Conservation (phyloP, 2,888 invertebrate genomes). For the Polymixis lichenea region DNA sequence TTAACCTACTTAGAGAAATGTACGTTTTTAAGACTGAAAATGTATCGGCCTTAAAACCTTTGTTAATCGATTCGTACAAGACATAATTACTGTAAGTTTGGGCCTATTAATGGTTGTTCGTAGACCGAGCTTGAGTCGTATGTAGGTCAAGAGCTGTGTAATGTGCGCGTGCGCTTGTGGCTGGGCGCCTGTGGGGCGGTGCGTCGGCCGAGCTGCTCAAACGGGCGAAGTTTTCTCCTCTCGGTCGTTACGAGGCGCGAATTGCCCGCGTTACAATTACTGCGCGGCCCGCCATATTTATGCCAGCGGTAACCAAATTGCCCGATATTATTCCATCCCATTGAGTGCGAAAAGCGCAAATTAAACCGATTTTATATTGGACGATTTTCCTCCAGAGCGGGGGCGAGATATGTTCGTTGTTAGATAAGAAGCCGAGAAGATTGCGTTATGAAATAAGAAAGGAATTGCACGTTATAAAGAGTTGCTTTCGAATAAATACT, state of each 20-base stretch:
- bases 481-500: constrained; percentile 85
- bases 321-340: constrained; percentile 91
- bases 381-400: constrained; percentile 89
- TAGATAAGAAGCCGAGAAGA: constrained; percentile 89
- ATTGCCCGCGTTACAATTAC: constrained; percentile 90
- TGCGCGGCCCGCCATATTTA: constrained; percentile 89
- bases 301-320: constrained; percentile 91
- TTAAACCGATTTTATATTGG: constrained; percentile 91
- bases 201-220: constrained; percentile 77
- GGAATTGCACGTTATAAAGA: constrained; percentile 87
- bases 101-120: constrained; percentile 42
- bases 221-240: constrained; percentile 89
- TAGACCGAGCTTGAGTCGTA: constrained; percentile 35
- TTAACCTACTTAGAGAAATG: constrained; percentile 12
- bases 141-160: constrained; percentile 48
- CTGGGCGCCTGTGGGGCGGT: constrained; percentile 56
- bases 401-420: constrained; percentile 89
- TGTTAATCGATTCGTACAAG: constrained; percentile 35
- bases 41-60: constrained; percentile 17
- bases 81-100: constrained; percentile 51
- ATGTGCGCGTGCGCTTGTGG: constrained; percentile 60
- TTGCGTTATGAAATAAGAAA: constrained; percentile 91
- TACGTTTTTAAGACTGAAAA: constrained; percentile 15
- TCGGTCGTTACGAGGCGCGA: constrained; percentile 90
- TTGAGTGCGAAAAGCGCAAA: constrained; percentile 91